Conservation (phyloP, 2,888 invertebrate species). For the Slavum lentiscoides region DNA sequence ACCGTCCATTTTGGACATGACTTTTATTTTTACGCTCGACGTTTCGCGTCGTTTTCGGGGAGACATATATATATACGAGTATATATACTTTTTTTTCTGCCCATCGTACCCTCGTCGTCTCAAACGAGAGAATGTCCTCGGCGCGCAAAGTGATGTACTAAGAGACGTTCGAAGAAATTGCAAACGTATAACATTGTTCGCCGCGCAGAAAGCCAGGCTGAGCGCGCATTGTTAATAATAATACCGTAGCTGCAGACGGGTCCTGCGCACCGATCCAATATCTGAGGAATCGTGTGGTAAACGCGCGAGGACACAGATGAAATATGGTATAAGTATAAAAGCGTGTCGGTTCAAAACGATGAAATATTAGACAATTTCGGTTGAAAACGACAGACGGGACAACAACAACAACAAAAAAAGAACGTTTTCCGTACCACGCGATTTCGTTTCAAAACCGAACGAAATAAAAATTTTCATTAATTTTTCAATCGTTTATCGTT, state of each 20-base stretch:
- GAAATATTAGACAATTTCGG: slow-evolving; percentile 31
- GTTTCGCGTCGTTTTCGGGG: slow-evolving; percentile 9
- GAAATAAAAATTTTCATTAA: no score
- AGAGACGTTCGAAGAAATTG: slow-evolving; percentile 32
- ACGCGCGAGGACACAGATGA: slow-evolving; percentile 33
- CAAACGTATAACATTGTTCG: slow-evolving; percentile 45
- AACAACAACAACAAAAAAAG: no score
- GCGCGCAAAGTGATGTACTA: slow-evolving; percentile 15
- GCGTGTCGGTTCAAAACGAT: slow-evolving; percentile 16
- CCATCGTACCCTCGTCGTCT: not conserved
- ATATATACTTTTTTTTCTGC: not conserved
- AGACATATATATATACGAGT: no score
- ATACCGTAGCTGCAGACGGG: not conserved
- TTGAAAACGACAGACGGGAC: slow-evolving; percentile 5
- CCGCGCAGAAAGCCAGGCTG: slow-evolving; percentile 12
- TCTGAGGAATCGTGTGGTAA: slow-evolving; percentile 15
- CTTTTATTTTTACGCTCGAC: slow-evolving; percentile 31
- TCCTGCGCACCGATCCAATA: slow-evolving; percentile 31
- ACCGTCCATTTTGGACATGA: slow-evolving; percentile 31
- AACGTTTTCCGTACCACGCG: not conserved
- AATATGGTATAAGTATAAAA: slow-evolving; percentile 24
- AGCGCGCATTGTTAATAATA: slow-evolving; percentile 28
- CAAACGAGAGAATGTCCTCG: slow-evolving; percentile 27
- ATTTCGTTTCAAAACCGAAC: not conserved
- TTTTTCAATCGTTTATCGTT: no score